phyloP scores from a whole-genome alignment of 2,797 vertebrate genomes.

The Margarornis squamiger region DNA sequence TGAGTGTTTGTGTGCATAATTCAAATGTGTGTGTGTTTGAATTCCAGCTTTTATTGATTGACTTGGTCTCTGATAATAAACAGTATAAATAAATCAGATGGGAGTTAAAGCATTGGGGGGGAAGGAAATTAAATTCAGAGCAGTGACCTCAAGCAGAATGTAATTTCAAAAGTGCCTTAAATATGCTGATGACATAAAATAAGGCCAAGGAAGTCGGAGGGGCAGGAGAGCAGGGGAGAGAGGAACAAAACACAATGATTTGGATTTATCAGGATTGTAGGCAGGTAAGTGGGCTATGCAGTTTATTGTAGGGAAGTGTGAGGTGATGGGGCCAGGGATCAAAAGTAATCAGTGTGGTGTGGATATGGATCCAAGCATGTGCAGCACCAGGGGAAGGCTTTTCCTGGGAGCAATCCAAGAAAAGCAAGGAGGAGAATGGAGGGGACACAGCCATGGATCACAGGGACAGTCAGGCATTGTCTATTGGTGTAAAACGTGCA shows the following conservation, averaged over 20 bases:
- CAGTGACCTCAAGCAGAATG: neutral
- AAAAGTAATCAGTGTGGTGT: neutral
- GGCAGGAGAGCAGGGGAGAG: neutral
- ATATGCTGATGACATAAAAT: neutral
- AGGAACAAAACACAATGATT: neutral
- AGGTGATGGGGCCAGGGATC: neutral
- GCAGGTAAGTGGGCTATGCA: neutral
- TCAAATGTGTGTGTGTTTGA: neutral
- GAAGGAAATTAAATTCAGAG: neutral
- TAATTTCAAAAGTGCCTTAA: constrained; percentile 29
- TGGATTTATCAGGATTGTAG: neutral
- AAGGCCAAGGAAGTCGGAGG: neutral
- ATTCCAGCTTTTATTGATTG: constrained; percentile 23
- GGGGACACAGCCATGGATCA: neutral
- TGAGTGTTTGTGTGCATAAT: neutral
- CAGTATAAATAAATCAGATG: constrained; percentile 34
- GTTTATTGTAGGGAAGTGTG: neutral
- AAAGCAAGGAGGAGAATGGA: neutral
- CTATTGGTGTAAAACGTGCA: neutral
- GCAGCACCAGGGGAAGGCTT: neutral
- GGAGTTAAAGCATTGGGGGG: constrained; percentile 6
- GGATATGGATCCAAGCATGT: neutral
- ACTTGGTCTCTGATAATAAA: constrained; percentile 30
- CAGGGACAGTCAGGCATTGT: neutral
- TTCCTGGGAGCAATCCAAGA: neutral